phyloP scores from a whole-genome alignment of 2,888 invertebrate species.

The Ichneumoninae sp. region DNA sequence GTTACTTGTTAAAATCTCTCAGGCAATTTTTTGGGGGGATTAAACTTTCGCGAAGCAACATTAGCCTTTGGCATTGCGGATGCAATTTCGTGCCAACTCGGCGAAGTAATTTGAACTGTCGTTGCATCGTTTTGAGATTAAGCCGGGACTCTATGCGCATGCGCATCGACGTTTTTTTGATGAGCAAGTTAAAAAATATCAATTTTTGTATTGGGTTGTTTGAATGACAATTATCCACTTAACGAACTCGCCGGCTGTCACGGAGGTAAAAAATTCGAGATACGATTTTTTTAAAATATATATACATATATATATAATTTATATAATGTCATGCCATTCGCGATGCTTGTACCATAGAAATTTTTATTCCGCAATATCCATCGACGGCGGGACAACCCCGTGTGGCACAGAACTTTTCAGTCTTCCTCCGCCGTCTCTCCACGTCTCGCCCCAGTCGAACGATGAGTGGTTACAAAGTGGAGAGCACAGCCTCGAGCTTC shows the following conservation, averaged over 20 bases:
- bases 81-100: too few species aligned
- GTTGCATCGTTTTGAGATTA: too few species aligned
- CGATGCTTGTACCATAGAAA: conserved; percentile 37
- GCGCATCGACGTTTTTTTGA: too few species aligned
- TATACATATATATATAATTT: conserved; percentile 1
- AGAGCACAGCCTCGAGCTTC: conserved; percentile 65
- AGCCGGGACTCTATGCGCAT: too few species aligned
- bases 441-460: conserved; percentile 50
- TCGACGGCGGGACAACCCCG: conserved; percentile 46
- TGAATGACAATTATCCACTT: conserved; percentile 26
- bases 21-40: too few species aligned
- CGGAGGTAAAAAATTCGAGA: conserved; percentile 28
- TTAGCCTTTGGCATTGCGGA: too few species aligned
- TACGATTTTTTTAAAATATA: not conserved
- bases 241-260: conserved; percentile 44
- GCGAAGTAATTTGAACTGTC: too few species aligned
- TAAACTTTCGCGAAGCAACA: too few species aligned
- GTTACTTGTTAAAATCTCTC: too few species aligned
- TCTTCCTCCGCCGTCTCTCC: conserved; percentile 29
- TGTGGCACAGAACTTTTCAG: conserved; percentile 58
- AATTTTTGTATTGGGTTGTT: not conserved
- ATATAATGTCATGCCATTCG: conserved; percentile 24
- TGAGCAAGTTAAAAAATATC: too few species aligned
- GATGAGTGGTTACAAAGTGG: conserved; percentile 69
- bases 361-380: conserved; percentile 70